Conservation (phyloP, 2,888 invertebrate species). For the Germaria angustata region DNA sequence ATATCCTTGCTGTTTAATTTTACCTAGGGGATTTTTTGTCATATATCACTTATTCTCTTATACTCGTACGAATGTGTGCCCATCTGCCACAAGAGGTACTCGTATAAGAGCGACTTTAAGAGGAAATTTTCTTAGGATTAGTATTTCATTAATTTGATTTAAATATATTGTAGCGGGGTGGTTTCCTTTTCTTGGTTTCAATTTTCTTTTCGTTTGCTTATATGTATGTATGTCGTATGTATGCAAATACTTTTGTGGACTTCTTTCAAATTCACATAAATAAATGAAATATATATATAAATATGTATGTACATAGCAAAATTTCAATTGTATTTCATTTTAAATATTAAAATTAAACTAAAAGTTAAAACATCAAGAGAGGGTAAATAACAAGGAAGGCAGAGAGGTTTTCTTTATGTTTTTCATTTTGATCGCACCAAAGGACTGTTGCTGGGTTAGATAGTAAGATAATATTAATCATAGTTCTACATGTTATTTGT, state of each 20-base stretch:
- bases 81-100: no score
- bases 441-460: constrained; percentile 19
- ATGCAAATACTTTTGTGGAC: constrained; percentile 3
- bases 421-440: constrained; percentile 48
- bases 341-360: constrained; percentile 57
- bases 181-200: constrained; percentile 41
- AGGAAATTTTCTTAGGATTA: constrained; percentile 30
- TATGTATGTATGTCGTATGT: constrained; percentile 24
- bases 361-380: constrained; percentile 47
- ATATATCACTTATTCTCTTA: constrained; percentile 54
- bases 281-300: constrained; percentile 62
- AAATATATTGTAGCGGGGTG: constrained; percentile 36
- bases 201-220: constrained; percentile 20
- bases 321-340: constrained; percentile 52
- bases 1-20: constrained; percentile 30
- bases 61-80: no score
- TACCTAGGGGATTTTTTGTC: constrained; percentile 3
- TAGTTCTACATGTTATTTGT: constrained; percentile 2
- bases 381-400: not conserved
- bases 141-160: constrained; percentile 26
- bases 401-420: constrained; percentile 8
- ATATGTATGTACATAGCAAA: constrained; percentile 58
- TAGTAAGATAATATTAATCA: constrained; percentile 1
- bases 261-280: constrained; percentile 51
- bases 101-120: constrained; percentile 24